phyloP scores from a whole-genome alignment of 2,797 vertebrate species.

The Chloroceryle amazona region DNA sequence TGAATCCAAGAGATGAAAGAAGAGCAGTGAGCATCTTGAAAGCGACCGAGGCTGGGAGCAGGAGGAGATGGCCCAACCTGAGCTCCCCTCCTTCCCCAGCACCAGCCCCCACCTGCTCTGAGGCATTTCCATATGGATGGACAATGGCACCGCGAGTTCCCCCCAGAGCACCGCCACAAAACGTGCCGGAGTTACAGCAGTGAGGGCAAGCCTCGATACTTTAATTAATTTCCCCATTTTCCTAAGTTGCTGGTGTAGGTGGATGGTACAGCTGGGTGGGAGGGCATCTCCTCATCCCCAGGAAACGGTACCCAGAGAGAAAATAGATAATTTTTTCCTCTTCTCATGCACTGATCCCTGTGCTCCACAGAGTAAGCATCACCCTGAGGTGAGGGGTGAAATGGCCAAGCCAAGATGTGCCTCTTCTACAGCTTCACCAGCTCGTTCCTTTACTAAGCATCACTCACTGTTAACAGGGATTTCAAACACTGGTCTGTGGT shows the following conservation, averaged over 20 bases:
- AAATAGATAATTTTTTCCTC: background rate
- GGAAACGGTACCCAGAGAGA: background rate
- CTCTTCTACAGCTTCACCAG: background rate
- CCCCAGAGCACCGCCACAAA: background rate
- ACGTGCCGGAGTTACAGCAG: background rate
- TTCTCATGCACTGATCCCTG: background rate
- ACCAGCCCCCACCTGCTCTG: background rate
- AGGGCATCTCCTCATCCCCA: background rate
- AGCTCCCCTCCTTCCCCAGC: background rate
- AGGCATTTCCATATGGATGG: background rate
- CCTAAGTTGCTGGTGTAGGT: fast-evolving
- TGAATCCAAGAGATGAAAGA: conserved; percentile 78
- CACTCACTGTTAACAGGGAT: background rate
- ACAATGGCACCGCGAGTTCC: background rate
- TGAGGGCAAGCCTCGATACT: background rate
- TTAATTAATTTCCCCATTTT: background rate
- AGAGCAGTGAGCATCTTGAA: conserved; percentile 55
- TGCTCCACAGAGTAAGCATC: background rate
- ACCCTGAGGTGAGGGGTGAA: background rate
- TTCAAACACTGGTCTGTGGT: background rate
- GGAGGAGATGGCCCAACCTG: background rate
- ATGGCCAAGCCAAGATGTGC: background rate
- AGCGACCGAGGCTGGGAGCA: background rate
- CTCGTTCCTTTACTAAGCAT: background rate
- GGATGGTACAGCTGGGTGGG: background rate